These are phyloP conservation scores for Percopsis omiscomaycus DNA, from an alignment of 2,797 vertebrate genomes.

Conservation along the genomic window DNA sequence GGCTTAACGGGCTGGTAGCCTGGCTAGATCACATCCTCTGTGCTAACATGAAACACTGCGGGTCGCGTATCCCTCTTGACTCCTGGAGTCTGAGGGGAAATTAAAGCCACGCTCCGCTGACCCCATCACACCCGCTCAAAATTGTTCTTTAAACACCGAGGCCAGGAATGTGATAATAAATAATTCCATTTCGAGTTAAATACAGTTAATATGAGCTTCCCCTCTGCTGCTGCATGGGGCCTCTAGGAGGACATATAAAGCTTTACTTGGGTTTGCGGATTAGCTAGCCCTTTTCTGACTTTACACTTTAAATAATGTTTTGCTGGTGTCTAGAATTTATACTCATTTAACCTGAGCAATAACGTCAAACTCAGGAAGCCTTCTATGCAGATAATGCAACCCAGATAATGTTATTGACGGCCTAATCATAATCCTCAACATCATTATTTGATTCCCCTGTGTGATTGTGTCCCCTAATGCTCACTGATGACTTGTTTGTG, in stretches of 20 bases:
- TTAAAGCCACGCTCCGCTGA: conserved; percentile 19
- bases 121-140: not conserved
- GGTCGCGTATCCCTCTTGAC: conserved; percentile 22
- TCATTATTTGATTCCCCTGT: conserved; percentile 18
- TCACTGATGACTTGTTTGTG: conserved; percentile 30
- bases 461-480: conserved; percentile 15
- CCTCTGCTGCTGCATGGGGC: too few species aligned
- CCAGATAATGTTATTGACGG: not conserved
- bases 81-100: conserved; percentile 38
- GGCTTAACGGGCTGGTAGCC: conserved; percentile 27
- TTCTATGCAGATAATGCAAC: conserved; percentile 3
- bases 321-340: not conserved
- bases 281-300: not conserved
- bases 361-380: not conserved
- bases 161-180: too few species aligned
- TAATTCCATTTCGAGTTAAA: too few species aligned
- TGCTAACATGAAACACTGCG: conserved; percentile 31
- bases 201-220: too few species aligned
- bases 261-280: too few species aligned
- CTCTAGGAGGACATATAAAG: too few species aligned
- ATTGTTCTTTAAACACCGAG: too few species aligned
- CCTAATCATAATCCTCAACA: conserved; percentile 10
- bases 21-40: conserved; percentile 25
- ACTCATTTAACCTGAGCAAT: not conserved
- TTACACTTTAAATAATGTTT: not conserved